A percentile compares a stretch with the other conserved stretches of the same genome.
Evolutionary conservation across 2,797 vertebrate genomes (phyloP).

Genomic region (Threskiornis aethiopicus): DNA sequence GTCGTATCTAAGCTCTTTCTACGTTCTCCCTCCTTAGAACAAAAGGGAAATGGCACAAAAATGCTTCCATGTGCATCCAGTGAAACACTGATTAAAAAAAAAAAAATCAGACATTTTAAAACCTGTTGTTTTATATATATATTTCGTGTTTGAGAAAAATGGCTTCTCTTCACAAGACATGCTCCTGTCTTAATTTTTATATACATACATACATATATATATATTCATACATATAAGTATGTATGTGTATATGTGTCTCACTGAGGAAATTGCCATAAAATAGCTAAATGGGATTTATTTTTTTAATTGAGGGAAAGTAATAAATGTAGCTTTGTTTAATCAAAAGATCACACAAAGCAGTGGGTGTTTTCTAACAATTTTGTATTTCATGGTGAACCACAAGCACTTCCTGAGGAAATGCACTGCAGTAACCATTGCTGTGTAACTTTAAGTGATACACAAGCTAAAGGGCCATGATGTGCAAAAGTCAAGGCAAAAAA

Average conservation of each 20-base stretch:
- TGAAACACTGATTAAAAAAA: background rate
- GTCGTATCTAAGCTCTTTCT: background rate
- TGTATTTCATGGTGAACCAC: conserved; percentile 68
- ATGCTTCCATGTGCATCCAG: background rate
- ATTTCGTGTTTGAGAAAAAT: background rate
- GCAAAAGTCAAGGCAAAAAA: background rate
- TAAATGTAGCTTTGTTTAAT: conserved; percentile 20
- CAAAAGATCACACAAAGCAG: conserved; percentile 30
- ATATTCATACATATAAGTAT: background rate
- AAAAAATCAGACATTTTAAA: background rate
- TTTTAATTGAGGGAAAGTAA: background rate
- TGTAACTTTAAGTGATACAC: background rate
- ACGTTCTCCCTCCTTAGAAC: background rate
- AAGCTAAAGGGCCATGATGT: background rate
- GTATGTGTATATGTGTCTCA: background rate
- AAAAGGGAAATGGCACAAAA: background rate
- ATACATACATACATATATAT: background rate
- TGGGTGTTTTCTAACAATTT: conserved; percentile 49
- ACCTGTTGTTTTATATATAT: background rate
- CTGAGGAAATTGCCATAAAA: background rate
- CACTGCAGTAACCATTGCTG: conserved; percentile 5
- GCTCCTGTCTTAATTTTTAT: background rate
- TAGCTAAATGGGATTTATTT: background rate
- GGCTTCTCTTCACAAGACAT: background rate
- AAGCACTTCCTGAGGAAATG: conserved; percentile 74